A percentile compares a stretch with the other conserved stretches of the same genome.
These are phyloP conservation scores for Drosophila setosimentum DNA, from an alignment of 2,888 invertebrate genomes.

Conservation along the genomic window DNA sequence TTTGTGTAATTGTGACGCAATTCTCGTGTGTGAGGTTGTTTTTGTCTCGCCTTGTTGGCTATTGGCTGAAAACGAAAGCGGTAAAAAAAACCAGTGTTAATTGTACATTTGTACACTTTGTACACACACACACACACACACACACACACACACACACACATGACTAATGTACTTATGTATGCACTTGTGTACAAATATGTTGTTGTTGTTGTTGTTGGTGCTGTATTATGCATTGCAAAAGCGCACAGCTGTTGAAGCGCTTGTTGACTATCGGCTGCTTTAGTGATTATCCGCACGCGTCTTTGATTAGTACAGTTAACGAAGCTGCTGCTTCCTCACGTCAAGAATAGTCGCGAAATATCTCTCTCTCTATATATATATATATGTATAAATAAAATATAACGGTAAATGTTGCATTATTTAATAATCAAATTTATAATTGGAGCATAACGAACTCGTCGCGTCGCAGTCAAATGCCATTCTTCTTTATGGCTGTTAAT, in stretches of 20 bases:
- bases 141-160: neutral
- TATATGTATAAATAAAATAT: neutral
- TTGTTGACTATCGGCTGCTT: conserved; percentile 19
- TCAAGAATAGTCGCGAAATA: conserved; percentile 15
- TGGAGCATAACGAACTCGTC: conserved; percentile 49
- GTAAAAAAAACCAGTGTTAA: conserved; percentile 48
- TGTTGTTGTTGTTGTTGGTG: neutral
- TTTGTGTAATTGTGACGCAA: conserved; percentile 75
- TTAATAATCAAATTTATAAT: conserved; percentile 26
- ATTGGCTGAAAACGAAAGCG: conserved; percentile 66
- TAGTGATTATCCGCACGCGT: conserved; percentile 64
- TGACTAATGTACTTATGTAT: conserved; percentile 3
- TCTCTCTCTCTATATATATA: conserved; percentile 4
- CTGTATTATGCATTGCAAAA: conserved; percentile 36
- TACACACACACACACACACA: neutral
- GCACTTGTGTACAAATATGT: conserved; percentile 4
- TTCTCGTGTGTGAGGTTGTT: conserved; percentile 60
- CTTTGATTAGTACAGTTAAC: conserved; percentile 54
- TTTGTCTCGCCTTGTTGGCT: conserved; percentile 63
- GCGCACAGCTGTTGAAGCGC: conserved; percentile 37
- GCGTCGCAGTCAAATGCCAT: conserved; percentile 1
- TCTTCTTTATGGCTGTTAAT: conserved; percentile 21
- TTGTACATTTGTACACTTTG: conserved; percentile 24
- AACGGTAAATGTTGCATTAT: conserved; percentile 43
- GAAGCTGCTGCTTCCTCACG: conserved; percentile 20